Evolutionary conservation across 1,140 invertebrate genomes (phyloP), one percentile per base, ranked within the genome.

Genomic region (Pogonus chalceus): DNA sequence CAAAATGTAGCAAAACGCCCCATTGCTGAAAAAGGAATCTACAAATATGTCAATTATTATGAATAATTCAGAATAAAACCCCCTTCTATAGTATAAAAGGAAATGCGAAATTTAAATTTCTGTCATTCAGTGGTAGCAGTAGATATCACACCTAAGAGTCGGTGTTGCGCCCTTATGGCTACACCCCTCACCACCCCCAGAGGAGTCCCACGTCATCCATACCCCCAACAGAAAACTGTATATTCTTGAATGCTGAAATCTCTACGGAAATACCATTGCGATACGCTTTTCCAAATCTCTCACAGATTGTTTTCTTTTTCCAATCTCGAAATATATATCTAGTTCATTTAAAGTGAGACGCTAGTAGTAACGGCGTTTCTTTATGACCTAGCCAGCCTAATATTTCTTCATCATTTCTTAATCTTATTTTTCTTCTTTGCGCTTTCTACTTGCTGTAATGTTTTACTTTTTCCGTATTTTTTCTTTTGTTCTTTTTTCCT

Each of bases 361-460:
- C 52, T 52, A 43, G n/a, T n/a, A n/a, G n/a, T n/a, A n/a, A n/a
- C n/a, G 43, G 56, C 51, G 18, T 43, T 43, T 43, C 56, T 60
- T 60, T 60, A 60, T 57, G 47, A 50, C 35, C 53, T 49, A 50
- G 35, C 20, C 50, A 24, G 31, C 22, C 52, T 53, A 55, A 60
- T 60, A 60, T 60, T 60, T 60, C 58, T 60, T 60, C 58, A 59
- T 59, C 58, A 60, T 60, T 60, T 57, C 58, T 60, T 57, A 55
- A 59, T 59, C 58, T 57, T 55, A 57, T 55, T 57, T n/a, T n/a
- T n/a, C n/a, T n/a, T n/a, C n/a, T n/a, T n/a, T n/a, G n/a, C n/a
- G n/a, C n/a, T n/a, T n/a, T n/a, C n/a, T n/a, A n/a, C n/a, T n/a
- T n/a, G n/a, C n/a, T n/a, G n/a, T n/a, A n/a, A n/a, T n/a, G n/a